These are phyloP conservation scores for Rallus crepitans DNA, from an alignment of 2,797 vertebrate genomes.

Conservation along the genomic window DNA sequence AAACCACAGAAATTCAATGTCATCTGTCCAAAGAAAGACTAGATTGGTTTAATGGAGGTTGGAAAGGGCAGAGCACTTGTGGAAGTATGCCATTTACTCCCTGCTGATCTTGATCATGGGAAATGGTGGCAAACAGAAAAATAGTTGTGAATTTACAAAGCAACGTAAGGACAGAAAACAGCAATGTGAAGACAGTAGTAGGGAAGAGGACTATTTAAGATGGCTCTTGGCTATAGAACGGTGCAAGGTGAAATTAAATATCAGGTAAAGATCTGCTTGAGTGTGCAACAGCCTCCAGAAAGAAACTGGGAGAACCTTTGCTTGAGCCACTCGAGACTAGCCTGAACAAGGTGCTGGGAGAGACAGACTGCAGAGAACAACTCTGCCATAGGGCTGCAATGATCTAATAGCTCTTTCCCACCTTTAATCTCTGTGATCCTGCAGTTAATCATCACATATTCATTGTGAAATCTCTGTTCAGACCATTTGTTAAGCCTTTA, in stretches of 20 bases:
- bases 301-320: slow-evolving; percentile 40
- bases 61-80: neutral
- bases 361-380: neutral
- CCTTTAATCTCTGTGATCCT: slow-evolving; percentile 65
- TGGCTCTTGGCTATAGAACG: neutral
- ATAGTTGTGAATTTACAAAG: neutral
- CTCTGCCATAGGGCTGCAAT: slow-evolving; percentile 40
- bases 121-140: neutral
- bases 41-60: neutral
- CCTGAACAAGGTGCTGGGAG: slow-evolving; percentile 56
- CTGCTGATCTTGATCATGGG: neutral
- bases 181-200: neutral
- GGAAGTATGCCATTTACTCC: neutral
- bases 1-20: slow-evolving; percentile 14
- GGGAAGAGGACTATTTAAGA: neutral
- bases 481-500: slow-evolving; percentile 44
- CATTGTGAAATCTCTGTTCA: slow-evolving; percentile 65
- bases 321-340: slow-evolving; percentile 60
- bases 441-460: slow-evolving; percentile 54
- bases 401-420: slow-evolving; percentile 59
- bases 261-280: neutral
- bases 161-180: neutral
- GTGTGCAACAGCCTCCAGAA: slow-evolving; percentile 28
- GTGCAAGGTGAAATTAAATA: slow-evolving; percentile 2
- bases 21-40: neutral